Percentiles rank a stretch among this genome's conserved stretches.
Evolutionary conservation across 2,113 vertebrate species (phyloP).

Genomic region (Anoplopoma fimbria): DNA sequence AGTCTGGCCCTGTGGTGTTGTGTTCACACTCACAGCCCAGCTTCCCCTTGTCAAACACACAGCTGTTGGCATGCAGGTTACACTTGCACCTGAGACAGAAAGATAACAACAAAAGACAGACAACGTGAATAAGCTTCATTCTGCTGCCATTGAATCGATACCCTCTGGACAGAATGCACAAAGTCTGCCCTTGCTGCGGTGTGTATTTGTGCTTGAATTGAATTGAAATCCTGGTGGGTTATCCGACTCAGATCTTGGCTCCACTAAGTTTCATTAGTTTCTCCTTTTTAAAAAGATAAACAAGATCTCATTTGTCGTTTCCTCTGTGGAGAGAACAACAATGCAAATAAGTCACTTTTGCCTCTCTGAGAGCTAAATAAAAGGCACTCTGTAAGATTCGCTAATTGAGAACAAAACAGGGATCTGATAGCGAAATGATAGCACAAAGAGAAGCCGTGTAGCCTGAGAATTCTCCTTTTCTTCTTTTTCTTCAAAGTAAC

Average conservation of each 20-base stretch:
- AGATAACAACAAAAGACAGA: constrained; percentile 67
- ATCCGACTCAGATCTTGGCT: constrained; percentile 64
- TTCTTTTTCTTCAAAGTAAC: constrained; percentile 67
- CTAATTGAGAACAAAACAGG: constrained; percentile 68
- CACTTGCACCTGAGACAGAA: constrained; percentile 93
- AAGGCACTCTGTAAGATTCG: constrained; percentile 63
- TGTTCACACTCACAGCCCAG: constrained; percentile 95
- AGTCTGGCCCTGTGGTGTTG: constrained; percentile 96
- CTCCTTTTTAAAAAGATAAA: constrained; percentile 54
- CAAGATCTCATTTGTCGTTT: constrained; percentile 72
- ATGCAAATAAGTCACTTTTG: constrained; percentile 74
- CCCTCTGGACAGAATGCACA: constrained; percentile 35
- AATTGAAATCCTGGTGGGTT: constrained; percentile 73
- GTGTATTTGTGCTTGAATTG: constrained; percentile 52
- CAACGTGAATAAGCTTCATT: constrained; percentile 57
- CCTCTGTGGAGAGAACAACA: constrained; percentile 67
- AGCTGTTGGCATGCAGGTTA: constrained; percentile 96
- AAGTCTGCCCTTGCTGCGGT: constrained; percentile 24
- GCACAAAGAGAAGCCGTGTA: constrained; percentile 43
- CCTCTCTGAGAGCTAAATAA: constrained; percentile 72
- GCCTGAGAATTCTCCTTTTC: constrained; percentile 59
- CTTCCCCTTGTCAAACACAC: constrained; percentile 93
- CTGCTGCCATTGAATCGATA: constrained; percentile 48
- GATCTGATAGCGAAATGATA: constrained; percentile 64
- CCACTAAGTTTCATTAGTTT: constrained; percentile 72